A percentile compares a stretch with the other conserved stretches of the same genome.
phyloP scores from a whole-genome alignment of 92 coral and sea anemone genomes.

The Epizoanthus ramosus region DNA sequence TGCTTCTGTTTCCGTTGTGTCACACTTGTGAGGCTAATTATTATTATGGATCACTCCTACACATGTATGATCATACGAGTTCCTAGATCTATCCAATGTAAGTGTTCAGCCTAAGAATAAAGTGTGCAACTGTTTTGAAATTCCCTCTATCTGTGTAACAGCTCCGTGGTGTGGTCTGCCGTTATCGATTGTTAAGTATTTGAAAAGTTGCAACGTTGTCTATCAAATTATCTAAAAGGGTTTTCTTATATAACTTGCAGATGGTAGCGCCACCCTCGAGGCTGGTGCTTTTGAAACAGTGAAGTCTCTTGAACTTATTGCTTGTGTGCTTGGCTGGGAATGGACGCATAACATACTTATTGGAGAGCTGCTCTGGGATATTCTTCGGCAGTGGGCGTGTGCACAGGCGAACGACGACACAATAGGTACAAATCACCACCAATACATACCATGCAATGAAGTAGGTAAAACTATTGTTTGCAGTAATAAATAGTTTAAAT shows the following conservation, averaged over 20 bases:
- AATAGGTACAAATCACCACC: neutral
- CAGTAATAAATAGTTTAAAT: neutral
- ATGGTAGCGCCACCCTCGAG: constrained; percentile 54
- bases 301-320: constrained; percentile 81
- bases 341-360: constrained; percentile 81
- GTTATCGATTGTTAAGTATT: neutral
- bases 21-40: too few species aligned
- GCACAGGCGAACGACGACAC: neutral
- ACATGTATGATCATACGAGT: too few species aligned
- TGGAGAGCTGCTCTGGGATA: constrained; percentile 71
- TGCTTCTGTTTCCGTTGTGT: too few species aligned
- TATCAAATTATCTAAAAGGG: neutral
- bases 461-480: neutral
- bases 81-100: too few species aligned
- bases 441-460: too few species aligned
- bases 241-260: constrained; percentile 39
- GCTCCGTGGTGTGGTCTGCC: too few species aligned
- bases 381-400: constrained; percentile 68
- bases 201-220: neutral
- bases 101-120: too few species aligned
- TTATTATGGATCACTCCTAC: too few species aligned
- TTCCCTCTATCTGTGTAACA: too few species aligned
- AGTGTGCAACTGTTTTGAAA: too few species aligned
- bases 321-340: constrained; percentile 87
- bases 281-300: constrained; percentile 69